A percentile compares a stretch with the other conserved stretches of the same genome.
Evolutionary conservation across 2,888 invertebrate genomes (phyloP).

Genomic region (Hemithea aestivaria): DNA sequence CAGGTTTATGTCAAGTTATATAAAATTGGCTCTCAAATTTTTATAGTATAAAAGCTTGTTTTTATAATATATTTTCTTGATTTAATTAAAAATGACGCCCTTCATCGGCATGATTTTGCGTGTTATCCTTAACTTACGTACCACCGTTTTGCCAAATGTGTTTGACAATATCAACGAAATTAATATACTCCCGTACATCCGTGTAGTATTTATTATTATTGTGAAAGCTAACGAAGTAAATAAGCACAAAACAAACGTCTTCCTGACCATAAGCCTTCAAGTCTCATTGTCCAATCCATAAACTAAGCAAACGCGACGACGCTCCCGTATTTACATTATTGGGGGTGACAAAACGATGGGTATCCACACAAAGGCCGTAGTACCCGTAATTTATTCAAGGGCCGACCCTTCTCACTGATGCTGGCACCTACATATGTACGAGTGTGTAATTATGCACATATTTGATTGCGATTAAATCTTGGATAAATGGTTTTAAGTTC

Average conservation of each 20-base stretch:
- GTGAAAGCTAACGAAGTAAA: no score
- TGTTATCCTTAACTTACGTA: no score
- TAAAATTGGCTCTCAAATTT: no score
- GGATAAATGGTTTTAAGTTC: constrained; percentile 10
- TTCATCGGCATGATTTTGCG: no score
- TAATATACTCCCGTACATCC: no score
- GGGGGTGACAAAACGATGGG: constrained; percentile 25
- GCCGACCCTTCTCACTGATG: constrained; percentile 18
- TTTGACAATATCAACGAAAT: no score
- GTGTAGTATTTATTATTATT: no score
- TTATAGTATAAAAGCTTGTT: no score
- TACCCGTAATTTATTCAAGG: constrained; percentile 24
- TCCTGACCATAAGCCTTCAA: constrained; percentile 8
- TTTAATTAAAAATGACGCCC: no score
- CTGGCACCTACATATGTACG: constrained; percentile 17
- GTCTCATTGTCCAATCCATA: constrained; percentile 7
- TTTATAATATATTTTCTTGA: no score
- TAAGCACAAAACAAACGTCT: constrained; percentile 7
- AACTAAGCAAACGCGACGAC: constrained; percentile 9
- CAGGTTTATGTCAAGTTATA: no score
- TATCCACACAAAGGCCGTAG: constrained; percentile 23
- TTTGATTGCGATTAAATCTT: constrained; percentile 18
- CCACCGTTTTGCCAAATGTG: no score
- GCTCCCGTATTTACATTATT: constrained; percentile 27
- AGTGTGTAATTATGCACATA: constrained; percentile 18